These are phyloP conservation scores for Epistrophella euchroma DNA, from an alignment of 2,888 invertebrate species.

Conservation along the genomic window DNA sequence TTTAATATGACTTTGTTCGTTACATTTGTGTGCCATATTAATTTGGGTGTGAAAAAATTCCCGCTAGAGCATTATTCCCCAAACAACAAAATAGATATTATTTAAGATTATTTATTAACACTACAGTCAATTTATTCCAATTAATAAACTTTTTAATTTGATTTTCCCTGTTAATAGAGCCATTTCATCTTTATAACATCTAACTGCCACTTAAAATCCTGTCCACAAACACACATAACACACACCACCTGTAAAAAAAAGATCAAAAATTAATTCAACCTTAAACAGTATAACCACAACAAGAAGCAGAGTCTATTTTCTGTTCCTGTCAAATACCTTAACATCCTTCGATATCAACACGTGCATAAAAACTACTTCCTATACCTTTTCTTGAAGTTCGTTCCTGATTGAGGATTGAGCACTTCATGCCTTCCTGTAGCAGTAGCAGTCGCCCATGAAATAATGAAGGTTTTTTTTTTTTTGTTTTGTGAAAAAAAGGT, in stretches of 20 bases:
- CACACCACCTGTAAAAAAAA: constrained; percentile 1
- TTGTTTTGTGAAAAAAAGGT: neutral
- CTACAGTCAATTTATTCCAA: constrained; percentile 4
- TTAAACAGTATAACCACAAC: constrained; percentile 38
- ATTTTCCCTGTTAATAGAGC: neutral
- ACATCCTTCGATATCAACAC: constrained; percentile 47
- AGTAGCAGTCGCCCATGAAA: constrained; percentile 10
- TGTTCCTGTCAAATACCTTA: constrained; percentile 36
- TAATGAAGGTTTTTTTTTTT: constrained; percentile 35
- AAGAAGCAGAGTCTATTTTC: constrained; percentile 21
- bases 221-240: neutral
- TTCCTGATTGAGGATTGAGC: constrained; percentile 47
- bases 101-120: neutral
- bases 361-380: constrained; percentile 60
- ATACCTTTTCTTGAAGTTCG: constrained; percentile 45
- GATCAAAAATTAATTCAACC: constrained; percentile 29
- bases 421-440: constrained; percentile 46
- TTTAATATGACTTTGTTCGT: no score
- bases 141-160: constrained; percentile 9
- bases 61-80: no score
- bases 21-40: no score
- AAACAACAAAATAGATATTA: no score
- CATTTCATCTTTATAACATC: constrained; percentile 6
- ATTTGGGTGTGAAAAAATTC: no score
- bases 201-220: neutral